Percentiles rank a stretch among this genome's conserved stretches.
These are phyloP conservation scores for Meleagris gallopavo DNA, from an alignment of 2,113 vertebrate genomes.

Conservation along the genomic window DNA sequence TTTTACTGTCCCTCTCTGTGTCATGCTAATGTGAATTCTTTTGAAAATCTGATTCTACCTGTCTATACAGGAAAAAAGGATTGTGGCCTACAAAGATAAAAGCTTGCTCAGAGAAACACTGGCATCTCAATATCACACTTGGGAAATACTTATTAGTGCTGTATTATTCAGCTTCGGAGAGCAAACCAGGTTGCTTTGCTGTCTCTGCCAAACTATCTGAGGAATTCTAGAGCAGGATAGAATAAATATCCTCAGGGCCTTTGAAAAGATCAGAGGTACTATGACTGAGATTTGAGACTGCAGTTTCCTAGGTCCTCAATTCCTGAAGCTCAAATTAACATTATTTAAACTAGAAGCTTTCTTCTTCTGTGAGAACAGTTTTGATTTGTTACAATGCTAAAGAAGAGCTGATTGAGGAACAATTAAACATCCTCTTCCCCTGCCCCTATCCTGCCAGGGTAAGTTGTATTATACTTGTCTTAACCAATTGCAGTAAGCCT, in stretches of 20 bases:
- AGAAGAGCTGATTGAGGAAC: constrained; percentile 45
- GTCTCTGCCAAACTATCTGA: constrained; percentile 28
- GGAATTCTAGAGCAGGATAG: not conserved
- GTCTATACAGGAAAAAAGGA: not conserved
- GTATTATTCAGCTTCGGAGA: not conserved
- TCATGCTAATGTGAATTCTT: not conserved
- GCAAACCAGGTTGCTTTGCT: constrained; percentile 11
- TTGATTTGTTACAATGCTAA: constrained; percentile 44
- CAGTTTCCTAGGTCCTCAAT: not conserved
- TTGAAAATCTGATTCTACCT: constrained; percentile 28
- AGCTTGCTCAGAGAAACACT: constrained; percentile 1
- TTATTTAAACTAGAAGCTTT: constrained; percentile 35
- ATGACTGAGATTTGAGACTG: not conserved
- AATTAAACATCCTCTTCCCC: constrained; percentile 13
- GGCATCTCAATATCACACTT: not conserved
- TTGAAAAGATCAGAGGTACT: not conserved
- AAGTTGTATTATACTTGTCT: constrained; percentile 20
- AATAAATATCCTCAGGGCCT: constrained; percentile 8
- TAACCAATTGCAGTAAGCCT: constrained; percentile 25
- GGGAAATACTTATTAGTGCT: constrained; percentile 26
- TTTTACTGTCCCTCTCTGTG: not conserved
- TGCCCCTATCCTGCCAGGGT: not conserved
- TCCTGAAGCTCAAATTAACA: not conserved
- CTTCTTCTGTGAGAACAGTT: constrained; percentile 34
- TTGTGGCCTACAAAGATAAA: constrained; percentile 19